phyloP scores from a whole-genome alignment of 2,797 vertebrate species.

The Leucoraja ocellata region DNA sequence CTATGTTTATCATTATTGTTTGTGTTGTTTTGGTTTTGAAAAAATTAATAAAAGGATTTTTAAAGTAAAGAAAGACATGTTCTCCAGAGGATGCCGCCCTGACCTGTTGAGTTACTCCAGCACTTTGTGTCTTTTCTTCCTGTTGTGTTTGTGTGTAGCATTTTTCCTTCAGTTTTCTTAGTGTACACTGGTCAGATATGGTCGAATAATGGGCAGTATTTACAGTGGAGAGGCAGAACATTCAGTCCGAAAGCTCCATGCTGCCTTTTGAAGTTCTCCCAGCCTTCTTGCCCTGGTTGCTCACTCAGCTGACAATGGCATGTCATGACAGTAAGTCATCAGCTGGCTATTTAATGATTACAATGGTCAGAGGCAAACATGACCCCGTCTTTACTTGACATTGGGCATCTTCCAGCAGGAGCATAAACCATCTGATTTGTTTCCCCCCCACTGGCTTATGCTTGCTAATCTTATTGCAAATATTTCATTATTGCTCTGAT shows the following conservation, averaged over 20 bases:
- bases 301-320: not conserved
- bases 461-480: not conserved
- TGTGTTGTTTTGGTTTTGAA: no score
- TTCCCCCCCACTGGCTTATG: not conserved
- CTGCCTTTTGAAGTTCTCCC: no score
- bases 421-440: not conserved
- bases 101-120: no score
- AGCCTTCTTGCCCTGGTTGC: no score
- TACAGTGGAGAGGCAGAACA: no score
- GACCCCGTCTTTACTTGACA: not conserved
- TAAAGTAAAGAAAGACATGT: no score
- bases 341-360: not conserved
- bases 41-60: no score
- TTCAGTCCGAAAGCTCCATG: no score
- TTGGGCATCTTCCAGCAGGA: not conserved
- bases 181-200: not conserved
- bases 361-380: not conserved
- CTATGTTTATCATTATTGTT: no score
- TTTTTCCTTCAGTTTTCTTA: not conserved
- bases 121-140: no score
- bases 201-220: not conserved
- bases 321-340: not conserved
- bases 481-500: not conserved
- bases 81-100: no score
- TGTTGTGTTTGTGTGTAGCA: not conserved